phyloP scores from a whole-genome alignment of 2,888 invertebrate genomes.

The Pammene fasciana region DNA sequence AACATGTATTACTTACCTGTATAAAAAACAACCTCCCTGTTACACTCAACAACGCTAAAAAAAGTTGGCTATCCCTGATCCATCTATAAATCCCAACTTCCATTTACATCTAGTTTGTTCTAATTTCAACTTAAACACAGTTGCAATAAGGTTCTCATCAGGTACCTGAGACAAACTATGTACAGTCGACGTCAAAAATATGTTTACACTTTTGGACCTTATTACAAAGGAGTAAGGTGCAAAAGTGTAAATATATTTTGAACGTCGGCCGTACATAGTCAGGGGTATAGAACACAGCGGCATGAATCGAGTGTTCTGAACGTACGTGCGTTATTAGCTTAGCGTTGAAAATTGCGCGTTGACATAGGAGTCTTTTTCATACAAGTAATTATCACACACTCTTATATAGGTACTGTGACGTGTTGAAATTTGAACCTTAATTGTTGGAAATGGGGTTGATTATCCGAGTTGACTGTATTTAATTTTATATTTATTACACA shows the following conservation, averaged over 20 bases:
- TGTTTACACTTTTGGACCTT: too few relatives aligned
- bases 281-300: slow-evolving; percentile 17
- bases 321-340: slow-evolving; percentile 32
- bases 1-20: too few relatives aligned
- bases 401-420: neutral
- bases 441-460: neutral
- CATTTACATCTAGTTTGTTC: slow-evolving; percentile 3
- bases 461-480: neutral
- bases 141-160: neutral
- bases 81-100: neutral
- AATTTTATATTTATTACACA: neutral
- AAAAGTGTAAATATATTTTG: too few relatives aligned
- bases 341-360: slow-evolving; percentile 20
- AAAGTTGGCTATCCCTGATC: too few relatives aligned
- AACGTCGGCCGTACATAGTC: too few relatives aligned
- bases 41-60: neutral
- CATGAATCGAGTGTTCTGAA: slow-evolving; percentile 20
- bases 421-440: neutral
- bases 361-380: slow-evolving; percentile 15
- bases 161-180: neutral
- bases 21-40: too few relatives aligned
- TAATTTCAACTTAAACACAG: neutral
- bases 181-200: too few relatives aligned
- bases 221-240: too few relatives aligned
- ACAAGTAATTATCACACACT: neutral